Evolutionary conservation across 2,113 vertebrate species (phyloP).

Genomic region (Cyphomyrus plagiostoma): DNA sequence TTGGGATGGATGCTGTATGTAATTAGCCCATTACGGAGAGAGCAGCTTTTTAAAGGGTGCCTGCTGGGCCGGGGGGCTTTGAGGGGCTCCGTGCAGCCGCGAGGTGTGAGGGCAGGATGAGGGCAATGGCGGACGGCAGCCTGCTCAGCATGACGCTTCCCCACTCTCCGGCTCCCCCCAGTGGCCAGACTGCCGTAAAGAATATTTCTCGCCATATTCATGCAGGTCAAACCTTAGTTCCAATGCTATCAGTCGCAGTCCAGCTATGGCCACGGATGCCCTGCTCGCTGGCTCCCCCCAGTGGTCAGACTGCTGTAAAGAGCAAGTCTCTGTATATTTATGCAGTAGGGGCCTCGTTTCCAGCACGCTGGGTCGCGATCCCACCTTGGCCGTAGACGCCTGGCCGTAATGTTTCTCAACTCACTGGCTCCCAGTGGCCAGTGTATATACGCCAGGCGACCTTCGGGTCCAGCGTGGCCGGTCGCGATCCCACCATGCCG

Average conservation of each 20-base stretch:
- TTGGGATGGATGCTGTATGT: neutral
- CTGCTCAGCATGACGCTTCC: neutral
- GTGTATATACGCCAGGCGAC: neutral
- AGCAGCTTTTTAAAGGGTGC: neutral
- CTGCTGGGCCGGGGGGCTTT: neutral
- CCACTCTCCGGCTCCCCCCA: neutral
- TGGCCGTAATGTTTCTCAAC: neutral
- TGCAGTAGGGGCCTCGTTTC: neutral
- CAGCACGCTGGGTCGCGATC: no score
- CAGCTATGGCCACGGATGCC: neutral
- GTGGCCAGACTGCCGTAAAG: neutral
- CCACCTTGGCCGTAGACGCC: no score
- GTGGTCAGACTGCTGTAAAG: neutral
- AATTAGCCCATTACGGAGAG: neutral
- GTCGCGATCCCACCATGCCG: neutral
- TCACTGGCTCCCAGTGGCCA: neutral
- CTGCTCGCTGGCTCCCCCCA: neutral
- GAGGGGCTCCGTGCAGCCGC: neutral
- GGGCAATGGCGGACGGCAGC: neutral
- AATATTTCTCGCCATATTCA: neutral
- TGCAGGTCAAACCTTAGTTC: neutral
- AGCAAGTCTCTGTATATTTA: neutral
- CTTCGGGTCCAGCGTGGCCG: neutral
- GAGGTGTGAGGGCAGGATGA: neutral
- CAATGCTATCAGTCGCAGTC: neutral